A percentile compares a stretch with the other conserved stretches of the same genome.
Evolutionary conservation across 2,888 invertebrate species (phyloP).

Genomic region (Lomographa bimaculata): DNA sequence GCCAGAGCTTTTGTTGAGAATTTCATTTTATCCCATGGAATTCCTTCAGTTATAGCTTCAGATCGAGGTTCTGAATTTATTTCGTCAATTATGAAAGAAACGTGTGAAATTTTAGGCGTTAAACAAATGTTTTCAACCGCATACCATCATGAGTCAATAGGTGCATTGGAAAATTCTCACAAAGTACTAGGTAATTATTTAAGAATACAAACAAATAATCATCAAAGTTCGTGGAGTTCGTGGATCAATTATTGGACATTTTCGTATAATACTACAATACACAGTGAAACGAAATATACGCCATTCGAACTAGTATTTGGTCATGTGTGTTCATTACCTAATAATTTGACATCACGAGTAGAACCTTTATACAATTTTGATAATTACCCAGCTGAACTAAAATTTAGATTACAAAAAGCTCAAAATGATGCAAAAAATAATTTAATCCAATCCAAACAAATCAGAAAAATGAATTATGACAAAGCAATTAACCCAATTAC

Average conservation of each 20-base stretch:
- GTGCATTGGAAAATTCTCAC: conserved; percentile 1
- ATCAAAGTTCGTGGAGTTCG: neutral
- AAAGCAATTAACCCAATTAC: conserved; percentile 4
- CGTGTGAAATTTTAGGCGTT: neutral
- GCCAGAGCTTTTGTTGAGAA: conserved; percentile 1
- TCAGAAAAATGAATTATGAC: conserved; percentile 5
- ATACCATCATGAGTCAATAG: conserved; percentile 1
- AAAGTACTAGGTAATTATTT: neutral
- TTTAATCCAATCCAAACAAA: conserved; percentile 9
- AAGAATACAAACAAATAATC: neutral
- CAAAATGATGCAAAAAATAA: conserved; percentile 19
- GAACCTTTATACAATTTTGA: conserved; percentile 20
- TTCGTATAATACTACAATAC: conserved; percentile 1
- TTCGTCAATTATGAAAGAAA: neutral
- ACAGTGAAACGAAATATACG: conserved; percentile 1
- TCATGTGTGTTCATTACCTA: conserved; percentile 9
- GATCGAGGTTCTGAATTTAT: conserved; percentile 1
- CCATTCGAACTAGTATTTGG: conserved; percentile 2
- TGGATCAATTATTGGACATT: conserved; percentile 1
- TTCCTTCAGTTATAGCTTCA: neutral
- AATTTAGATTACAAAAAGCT: conserved; percentile 12
- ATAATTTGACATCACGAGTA: conserved; percentile 11
- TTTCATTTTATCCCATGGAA: neutral
- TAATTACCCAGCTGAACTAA: conserved; percentile 15
- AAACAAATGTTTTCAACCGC: conserved; percentile 1